Percentiles rank a stretch among this genome's conserved stretches.
Conservation (phyloP, 2,888 invertebrate genomes). For the Drosophila acutilabella region DNA sequence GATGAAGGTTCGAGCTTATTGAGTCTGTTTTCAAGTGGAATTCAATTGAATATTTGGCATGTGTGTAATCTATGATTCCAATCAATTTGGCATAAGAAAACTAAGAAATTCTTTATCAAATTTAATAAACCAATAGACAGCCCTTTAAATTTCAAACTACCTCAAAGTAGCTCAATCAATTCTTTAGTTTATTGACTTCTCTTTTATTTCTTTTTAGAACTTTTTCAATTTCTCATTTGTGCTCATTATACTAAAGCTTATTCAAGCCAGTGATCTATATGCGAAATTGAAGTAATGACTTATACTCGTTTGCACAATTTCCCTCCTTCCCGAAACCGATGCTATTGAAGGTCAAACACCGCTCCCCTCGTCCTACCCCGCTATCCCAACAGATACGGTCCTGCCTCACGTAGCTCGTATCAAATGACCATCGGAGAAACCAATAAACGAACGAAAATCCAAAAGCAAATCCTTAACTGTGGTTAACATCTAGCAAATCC, state of each 20-base stretch:
- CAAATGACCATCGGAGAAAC: slow-evolving; percentile 46
- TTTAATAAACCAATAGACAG: too few relatives aligned
- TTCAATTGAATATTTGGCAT: slow-evolving; percentile 21
- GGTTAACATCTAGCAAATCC: slow-evolving; percentile 75
- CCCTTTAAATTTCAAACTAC: too few relatives aligned
- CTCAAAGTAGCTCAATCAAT: neutral
- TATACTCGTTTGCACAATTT: slow-evolving; percentile 17
- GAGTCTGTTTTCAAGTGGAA: slow-evolving; percentile 24
- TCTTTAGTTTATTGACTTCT: slow-evolving; percentile 1
- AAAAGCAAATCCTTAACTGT: slow-evolving; percentile 63
- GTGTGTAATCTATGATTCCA: slow-evolving; percentile 17
- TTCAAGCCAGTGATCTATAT: slow-evolving; percentile 18
- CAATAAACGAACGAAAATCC: slow-evolving; percentile 34
- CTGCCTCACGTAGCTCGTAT: slow-evolving; percentile 44
- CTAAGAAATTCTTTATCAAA: neutral
- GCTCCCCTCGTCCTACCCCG: neutral
- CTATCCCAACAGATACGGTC: neutral
- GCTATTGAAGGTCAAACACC: slow-evolving; percentile 34
- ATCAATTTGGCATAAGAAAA: slow-evolving; percentile 14
- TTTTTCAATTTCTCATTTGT: slow-evolving; percentile 24
- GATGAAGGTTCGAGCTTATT: slow-evolving; percentile 53
- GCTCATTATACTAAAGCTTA: slow-evolving; percentile 16
- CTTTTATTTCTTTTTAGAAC: slow-evolving; percentile 10
- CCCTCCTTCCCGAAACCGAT: slow-evolving; percentile 5
- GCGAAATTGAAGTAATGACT: slow-evolving; percentile 19